A percentile compares a stretch with the other conserved stretches of the same genome.
Evolutionary conservation across 2,113 vertebrate genomes (phyloP).

Genomic region (Paramisgurnus dabryanus): DNA sequence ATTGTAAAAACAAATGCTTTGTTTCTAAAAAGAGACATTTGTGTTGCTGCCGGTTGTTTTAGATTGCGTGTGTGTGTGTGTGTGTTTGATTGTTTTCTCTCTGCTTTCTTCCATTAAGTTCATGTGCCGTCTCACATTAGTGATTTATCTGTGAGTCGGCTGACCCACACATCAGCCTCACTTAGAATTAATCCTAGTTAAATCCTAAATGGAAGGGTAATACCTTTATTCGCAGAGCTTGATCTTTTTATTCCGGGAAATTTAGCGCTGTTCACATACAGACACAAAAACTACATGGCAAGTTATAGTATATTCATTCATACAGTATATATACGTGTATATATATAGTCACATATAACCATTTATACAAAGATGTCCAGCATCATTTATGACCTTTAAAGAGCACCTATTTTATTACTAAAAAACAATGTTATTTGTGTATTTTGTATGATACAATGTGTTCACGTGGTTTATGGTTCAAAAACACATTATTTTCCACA

Average conservation of each 20-base stretch:
- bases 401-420: too few species aligned
- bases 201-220: constrained; percentile 78
- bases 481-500: too few species aligned
- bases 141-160: constrained; percentile 15
- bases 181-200: constrained; percentile 75
- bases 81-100: constrained; percentile 3
- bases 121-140: constrained; percentile 29
- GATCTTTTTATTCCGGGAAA: constrained; percentile 65
- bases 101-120: constrained; percentile 25
- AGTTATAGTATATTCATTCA: background rate
- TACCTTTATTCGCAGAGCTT: constrained; percentile 67
- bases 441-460: too few species aligned
- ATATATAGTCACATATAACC: too few species aligned
- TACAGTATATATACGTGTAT: too few species aligned
- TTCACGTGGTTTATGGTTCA: too few species aligned
- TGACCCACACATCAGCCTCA: constrained; percentile 47
- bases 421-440: too few species aligned
- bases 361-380: too few species aligned
- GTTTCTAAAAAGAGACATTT: background rate
- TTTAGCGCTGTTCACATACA: constrained; percentile 42
- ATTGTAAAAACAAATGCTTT: background rate
- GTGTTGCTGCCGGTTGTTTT: constrained; percentile 4
- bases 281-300: constrained; percentile 14
- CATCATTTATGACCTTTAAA: background rate
- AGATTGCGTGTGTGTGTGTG: background rate